Percentiles rank a stretch among this genome's conserved stretches.
These are phyloP conservation scores for Stigmatopora nigra DNA, from an alignment of 2,113 vertebrate species.

Conservation along the genomic window DNA sequence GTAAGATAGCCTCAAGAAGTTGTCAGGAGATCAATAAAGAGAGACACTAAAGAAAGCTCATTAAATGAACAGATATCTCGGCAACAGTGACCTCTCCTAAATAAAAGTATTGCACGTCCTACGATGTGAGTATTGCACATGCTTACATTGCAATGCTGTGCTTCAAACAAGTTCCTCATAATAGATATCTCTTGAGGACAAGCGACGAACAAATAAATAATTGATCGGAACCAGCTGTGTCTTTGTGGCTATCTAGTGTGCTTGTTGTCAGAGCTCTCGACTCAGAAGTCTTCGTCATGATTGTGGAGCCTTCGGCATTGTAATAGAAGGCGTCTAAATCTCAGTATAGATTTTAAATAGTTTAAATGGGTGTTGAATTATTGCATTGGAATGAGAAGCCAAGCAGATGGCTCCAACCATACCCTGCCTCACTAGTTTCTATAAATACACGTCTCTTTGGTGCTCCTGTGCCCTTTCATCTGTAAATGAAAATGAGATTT, in stretches of 20 bases:
- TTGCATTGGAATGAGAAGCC: constrained; percentile 57
- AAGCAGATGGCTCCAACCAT: constrained; percentile 48
- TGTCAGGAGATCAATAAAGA: too few species aligned
- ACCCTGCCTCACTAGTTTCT: constrained; percentile 38
- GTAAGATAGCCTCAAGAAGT: too few species aligned
- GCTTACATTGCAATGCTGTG: too few species aligned
- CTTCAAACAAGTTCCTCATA: constrained; percentile 31
- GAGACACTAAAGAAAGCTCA: too few species aligned
- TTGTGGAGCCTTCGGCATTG: constrained; percentile 10
- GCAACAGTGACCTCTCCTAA: too few species aligned
- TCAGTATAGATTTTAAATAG: constrained; percentile 57
- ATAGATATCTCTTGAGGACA: constrained; percentile 62
- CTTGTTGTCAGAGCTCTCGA: too few species aligned
- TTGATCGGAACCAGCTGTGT: constrained; percentile 43
- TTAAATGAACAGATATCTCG: too few species aligned
- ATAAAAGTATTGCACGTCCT: too few species aligned
- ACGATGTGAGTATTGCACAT: too few species aligned
- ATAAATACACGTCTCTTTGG: constrained; percentile 60
- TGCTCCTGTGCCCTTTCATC: constrained; percentile 51
- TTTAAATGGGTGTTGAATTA: constrained; percentile 59
- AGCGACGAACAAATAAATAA: constrained; percentile 55
- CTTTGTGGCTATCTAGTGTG: too few species aligned
- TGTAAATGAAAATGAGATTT: constrained; percentile 76
- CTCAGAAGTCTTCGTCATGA: too few species aligned
- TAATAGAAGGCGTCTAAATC: constrained; percentile 57